Evolutionary conservation across 2,888 invertebrate genomes (phyloP).

Genomic region (Platycheirus albimanus): DNA sequence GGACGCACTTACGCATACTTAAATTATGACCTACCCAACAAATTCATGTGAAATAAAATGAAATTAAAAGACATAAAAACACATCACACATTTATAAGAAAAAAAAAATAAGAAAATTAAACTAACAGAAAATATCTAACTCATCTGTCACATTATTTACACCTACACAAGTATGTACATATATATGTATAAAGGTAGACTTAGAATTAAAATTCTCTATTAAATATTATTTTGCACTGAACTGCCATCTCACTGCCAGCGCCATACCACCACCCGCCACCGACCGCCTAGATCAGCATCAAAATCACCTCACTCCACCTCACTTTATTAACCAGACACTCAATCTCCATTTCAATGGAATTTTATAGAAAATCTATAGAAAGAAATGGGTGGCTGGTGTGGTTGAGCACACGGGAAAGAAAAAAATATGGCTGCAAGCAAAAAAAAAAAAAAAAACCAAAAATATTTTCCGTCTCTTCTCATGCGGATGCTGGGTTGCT

Average conservation of each 20-base stretch:
- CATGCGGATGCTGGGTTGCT: conserved; percentile 61
- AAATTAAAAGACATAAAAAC: conserved; percentile 9
- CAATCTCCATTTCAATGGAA: conserved; percentile 74
- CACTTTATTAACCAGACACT: conserved; percentile 50
- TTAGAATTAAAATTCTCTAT: conserved; percentile 36
- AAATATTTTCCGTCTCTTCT: conserved; percentile 33
- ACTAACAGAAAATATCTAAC: conserved; percentile 28
- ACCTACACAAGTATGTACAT: conserved; percentile 36
- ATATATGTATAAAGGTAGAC: not conserved
- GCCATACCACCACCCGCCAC: conserved; percentile 4
- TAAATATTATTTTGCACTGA: conserved; percentile 30
- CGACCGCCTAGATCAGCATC: conserved; percentile 8
- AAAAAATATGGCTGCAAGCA: conserved; percentile 65
- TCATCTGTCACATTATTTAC: conserved; percentile 63
- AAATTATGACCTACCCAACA: conserved; percentile 69
- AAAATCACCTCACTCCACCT: conserved; percentile 17
- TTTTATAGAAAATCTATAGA: conserved; percentile 70
- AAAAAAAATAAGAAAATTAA: conserved; percentile 25
- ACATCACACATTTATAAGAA: no score
- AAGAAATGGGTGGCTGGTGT: conserved; percentile 69
- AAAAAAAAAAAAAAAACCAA: no score
- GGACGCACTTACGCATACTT: conserved; percentile 66
- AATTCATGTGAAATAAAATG: conserved; percentile 39
- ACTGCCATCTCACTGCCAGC: not conserved
- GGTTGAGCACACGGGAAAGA: conserved; percentile 30